Evolutionary conservation across 1,140 invertebrate species (phyloP).

Genomic region (Panagrolaimus sp.): DNA sequence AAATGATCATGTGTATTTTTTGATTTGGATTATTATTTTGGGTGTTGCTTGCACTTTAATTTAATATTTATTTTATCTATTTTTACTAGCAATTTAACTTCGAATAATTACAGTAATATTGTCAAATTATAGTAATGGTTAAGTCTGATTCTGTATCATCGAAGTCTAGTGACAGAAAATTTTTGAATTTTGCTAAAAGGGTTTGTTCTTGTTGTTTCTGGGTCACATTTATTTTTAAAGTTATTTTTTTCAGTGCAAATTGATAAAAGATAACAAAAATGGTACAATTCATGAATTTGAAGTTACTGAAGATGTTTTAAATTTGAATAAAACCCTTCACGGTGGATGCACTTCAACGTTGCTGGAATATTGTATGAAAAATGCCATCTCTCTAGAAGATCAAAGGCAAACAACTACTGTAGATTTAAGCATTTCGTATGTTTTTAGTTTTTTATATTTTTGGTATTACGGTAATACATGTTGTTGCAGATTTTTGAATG

Average conservation of each 20-base stretch:
- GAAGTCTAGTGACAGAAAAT: background rate
- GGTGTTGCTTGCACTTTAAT: too few species aligned
- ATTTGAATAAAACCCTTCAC: constrained; percentile 26
- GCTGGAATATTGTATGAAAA: constrained; percentile 38
- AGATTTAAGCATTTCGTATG: constrained; percentile 35
- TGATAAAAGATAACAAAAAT: background rate
- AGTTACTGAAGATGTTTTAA: constrained; percentile 28
- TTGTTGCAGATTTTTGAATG: constrained; percentile 66
- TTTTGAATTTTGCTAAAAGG: too few species aligned
- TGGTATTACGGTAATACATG: background rate
- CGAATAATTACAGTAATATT: too few species aligned
- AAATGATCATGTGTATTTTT: too few species aligned
- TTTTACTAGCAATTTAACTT: too few species aligned
- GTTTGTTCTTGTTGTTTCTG: background rate
- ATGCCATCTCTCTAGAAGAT: constrained; percentile 19
- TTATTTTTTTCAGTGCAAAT: background rate
- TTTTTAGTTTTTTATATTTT: background rate
- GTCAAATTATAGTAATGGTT: too few species aligned
- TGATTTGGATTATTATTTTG: too few species aligned
- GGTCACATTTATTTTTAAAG: background rate
- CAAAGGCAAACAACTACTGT: constrained; percentile 26
- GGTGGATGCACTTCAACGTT: constrained; percentile 39
- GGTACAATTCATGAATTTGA: constrained; percentile 29
- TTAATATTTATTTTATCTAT: too few species aligned
- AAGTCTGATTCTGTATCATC: too few species aligned